Conservation (phyloP, 1,140 invertebrate genomes). For the Ceratosolen solmsi region DNA sequence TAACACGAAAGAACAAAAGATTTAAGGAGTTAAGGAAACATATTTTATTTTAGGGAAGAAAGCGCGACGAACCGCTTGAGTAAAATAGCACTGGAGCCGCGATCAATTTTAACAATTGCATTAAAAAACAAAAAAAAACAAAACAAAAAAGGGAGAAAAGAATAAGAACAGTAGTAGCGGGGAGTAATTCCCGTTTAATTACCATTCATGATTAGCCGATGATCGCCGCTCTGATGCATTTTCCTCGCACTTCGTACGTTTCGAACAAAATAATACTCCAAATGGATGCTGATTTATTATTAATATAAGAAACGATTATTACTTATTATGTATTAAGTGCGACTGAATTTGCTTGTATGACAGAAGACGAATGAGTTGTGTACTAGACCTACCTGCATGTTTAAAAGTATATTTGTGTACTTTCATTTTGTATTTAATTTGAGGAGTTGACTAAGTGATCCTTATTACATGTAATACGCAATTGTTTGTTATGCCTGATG, state of each 20-base stretch:
- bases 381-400: conserved; percentile 32
- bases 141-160: neutral
- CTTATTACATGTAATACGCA: conserved; percentile 32
- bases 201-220: neutral
- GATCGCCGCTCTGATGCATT: conserved; percentile 63
- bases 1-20: conserved; percentile 18
- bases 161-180: too few species aligned
- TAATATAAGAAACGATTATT: conserved; percentile 41
- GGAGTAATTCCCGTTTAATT: too few species aligned
- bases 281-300: conserved; percentile 47
- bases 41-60: neutral
- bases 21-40: neutral
- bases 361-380: conserved; percentile 31
- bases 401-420: conserved; percentile 26
- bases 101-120: conserved; percentile 51
- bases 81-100: conserved; percentile 60
- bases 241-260: conserved; percentile 44
- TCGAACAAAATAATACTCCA: conserved; percentile 35
- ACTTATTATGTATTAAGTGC: conserved; percentile 45
- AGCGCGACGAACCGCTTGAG: conserved; percentile 38
- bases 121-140: neutral
- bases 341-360: conserved; percentile 39
- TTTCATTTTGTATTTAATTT: conserved; percentile 50
- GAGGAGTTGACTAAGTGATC: conserved; percentile 41
- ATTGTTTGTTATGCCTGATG: conserved; percentile 45